These are phyloP conservation scores for Pseudococcus viburni DNA, from an alignment of 2,888 invertebrate species.

Conservation along the genomic window DNA sequence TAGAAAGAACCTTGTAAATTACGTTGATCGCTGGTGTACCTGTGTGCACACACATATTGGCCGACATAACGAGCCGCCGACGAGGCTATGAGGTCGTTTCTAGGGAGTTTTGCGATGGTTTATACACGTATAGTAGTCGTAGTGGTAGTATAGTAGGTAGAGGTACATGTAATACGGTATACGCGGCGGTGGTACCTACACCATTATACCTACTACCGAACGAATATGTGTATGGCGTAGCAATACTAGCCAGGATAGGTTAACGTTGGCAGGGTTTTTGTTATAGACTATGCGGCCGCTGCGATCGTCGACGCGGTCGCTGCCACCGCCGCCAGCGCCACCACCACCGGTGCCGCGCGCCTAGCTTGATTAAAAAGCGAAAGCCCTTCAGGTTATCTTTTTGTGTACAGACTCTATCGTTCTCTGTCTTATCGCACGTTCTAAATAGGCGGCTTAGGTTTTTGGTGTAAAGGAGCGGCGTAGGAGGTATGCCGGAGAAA, in stretches of 20 bases:
- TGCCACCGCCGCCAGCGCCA: neutral
- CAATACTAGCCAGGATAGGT: neutral
- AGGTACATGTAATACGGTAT: neutral
- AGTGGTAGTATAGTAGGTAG: neutral
- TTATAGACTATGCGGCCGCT: neutral
- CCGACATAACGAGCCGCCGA: conserved; percentile 36
- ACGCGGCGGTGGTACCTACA: neutral
- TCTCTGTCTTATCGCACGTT: conserved; percentile 28
- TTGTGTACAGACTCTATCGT: conserved; percentile 5
- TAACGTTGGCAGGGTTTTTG: conserved; percentile 21
- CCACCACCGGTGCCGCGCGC: neutral
- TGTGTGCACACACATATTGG: conserved; percentile 20
- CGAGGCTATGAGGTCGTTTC: conserved; percentile 43
- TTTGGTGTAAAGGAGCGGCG: neutral
- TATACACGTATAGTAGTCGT: neutral
- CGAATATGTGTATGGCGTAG: neutral
- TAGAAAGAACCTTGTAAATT: conserved; percentile 33
- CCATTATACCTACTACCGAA: neutral
- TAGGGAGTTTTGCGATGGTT: conserved; percentile 43
- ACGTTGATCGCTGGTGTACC: conserved; percentile 19
- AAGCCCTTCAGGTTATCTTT: conserved; percentile 43
- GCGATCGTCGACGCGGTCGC: neutral
- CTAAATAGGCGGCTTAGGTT: neutral
- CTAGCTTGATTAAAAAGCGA: conserved; percentile 12
- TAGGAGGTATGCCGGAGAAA: too few species aligned